Conservation (phyloP, 2,888 invertebrate genomes). For the Catocala sponsa region DNA sequence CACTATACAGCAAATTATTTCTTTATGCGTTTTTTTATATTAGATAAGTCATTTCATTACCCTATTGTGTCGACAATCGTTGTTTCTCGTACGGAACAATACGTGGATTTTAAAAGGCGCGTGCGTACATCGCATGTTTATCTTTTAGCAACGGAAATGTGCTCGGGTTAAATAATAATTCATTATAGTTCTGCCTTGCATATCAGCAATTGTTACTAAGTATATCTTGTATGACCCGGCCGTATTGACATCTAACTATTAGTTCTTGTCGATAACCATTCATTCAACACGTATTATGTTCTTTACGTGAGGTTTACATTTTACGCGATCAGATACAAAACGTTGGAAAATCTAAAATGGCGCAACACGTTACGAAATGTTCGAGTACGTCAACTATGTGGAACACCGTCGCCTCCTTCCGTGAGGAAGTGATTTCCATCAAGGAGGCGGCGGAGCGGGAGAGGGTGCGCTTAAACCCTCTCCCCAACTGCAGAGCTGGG, state of each 20-base stretch:
- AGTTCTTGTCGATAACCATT: constrained; percentile 7
- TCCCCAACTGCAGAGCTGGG: no score
- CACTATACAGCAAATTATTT: background rate
- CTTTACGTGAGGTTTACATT: constrained; percentile 38
- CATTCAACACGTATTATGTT: constrained; percentile 33
- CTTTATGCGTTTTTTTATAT: background rate
- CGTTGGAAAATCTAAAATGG: constrained; percentile 9
- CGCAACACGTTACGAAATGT: constrained; percentile 28
- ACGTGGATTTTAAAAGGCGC: constrained; percentile 20
- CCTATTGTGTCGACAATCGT: constrained; percentile 8
- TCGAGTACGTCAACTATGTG: constrained; percentile 18
- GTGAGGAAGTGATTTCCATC: no score
- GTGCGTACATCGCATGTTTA: constrained; percentile 52
- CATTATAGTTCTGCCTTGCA: constrained; percentile 47
- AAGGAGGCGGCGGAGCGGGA: no score
- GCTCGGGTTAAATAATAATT: constrained; percentile 55
- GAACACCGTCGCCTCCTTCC: no score
- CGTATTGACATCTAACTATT: background rate
- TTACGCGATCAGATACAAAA: constrained; percentile 15
- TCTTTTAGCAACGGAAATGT: constrained; percentile 65
- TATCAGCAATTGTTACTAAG: constrained; percentile 39
- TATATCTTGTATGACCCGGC: constrained; percentile 1
- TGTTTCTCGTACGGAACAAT: constrained; percentile 29
- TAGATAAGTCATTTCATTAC: constrained; percentile 1
- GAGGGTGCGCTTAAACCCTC: no score